phyloP scores from a whole-genome alignment of 2,888 invertebrate species.

The Apotomis betuletana region DNA sequence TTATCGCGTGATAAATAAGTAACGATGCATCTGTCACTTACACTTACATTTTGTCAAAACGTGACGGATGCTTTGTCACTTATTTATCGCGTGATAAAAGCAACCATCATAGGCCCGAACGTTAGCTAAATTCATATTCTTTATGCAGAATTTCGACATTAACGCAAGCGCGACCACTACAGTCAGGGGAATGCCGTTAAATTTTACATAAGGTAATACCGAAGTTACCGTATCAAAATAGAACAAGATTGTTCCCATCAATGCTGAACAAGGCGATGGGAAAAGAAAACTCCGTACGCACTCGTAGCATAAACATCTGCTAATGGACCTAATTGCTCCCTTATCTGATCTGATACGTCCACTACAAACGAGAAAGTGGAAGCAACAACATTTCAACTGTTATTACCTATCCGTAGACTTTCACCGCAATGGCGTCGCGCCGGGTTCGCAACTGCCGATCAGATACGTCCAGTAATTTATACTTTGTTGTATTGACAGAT shows the following conservation, averaged over 20 bases:
- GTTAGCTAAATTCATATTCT: no score
- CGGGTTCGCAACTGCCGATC: conserved; percentile 38
- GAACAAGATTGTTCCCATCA: conserved; percentile 12
- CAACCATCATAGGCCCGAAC: no score
- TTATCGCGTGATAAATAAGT: no score
- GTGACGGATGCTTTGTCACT: no score
- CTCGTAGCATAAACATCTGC: conserved; percentile 34
- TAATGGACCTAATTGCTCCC: conserved; percentile 54
- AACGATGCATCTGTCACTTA: no score
- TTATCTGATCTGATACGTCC: conserved; percentile 50
- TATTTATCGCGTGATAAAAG: no score
- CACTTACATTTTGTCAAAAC: no score
- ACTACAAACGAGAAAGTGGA: conserved; percentile 48
- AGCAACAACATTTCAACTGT: conserved; percentile 45
- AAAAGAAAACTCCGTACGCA: conserved; percentile 36
- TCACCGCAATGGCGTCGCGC: conserved; percentile 48
- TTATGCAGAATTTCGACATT: no score
- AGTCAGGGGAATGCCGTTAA: no score
- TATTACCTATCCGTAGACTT: conserved; percentile 48
- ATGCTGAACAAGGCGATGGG: conserved; percentile 26
- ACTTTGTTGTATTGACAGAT: conserved; percentile 37
- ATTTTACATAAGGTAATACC: no score
- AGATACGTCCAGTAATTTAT: conserved; percentile 37
- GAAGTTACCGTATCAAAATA: not conserved
- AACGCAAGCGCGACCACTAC: no score